These are phyloP conservation scores for Ennomos erosarius DNA, from an alignment of 2,888 invertebrate species.

Conservation along the genomic window DNA sequence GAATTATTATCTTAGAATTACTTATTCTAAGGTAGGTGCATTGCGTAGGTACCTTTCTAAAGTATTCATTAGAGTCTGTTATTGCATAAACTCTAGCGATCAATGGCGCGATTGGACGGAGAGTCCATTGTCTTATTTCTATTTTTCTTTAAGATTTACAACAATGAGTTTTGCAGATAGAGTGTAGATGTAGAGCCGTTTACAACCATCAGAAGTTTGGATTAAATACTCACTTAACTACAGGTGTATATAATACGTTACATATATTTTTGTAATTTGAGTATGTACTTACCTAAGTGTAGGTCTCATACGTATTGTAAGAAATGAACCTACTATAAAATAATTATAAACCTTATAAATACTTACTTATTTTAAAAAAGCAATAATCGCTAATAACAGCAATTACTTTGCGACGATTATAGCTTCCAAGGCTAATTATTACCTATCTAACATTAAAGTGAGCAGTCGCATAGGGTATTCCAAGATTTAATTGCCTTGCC, in stretches of 20 bases:
- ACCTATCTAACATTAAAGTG: slow-evolving; percentile 13
- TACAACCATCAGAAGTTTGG: not conserved
- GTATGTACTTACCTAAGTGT: no score
- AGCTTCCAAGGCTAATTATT: slow-evolving; percentile 3
- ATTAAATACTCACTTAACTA: no score
- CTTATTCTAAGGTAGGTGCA: no score
- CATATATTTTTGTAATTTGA: no score
- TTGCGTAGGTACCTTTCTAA: slow-evolving; percentile 17
- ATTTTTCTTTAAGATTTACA: slow-evolving; percentile 51
- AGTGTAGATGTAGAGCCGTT: slow-evolving; percentile 43
- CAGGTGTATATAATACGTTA: no score
- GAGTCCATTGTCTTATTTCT: slow-evolving; percentile 60
- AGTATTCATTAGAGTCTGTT: slow-evolving; percentile 29
- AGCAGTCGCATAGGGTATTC: slow-evolving; percentile 6
- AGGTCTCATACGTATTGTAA: no score
- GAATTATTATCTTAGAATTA: no score
- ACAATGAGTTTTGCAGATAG: slow-evolving; percentile 58
- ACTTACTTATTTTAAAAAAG: no score
- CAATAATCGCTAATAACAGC: not conserved
- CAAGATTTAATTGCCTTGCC: slow-evolving; percentile 18
- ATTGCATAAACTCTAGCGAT: slow-evolving; percentile 49
- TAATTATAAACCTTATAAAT: no score
- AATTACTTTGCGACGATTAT: slow-evolving; percentile 5
- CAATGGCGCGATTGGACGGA: slow-evolving; percentile 45
- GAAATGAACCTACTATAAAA: no score